Evolutionary conservation across 2,113 vertebrate genomes (phyloP).

Genomic region (Taurulus bubalis): DNA sequence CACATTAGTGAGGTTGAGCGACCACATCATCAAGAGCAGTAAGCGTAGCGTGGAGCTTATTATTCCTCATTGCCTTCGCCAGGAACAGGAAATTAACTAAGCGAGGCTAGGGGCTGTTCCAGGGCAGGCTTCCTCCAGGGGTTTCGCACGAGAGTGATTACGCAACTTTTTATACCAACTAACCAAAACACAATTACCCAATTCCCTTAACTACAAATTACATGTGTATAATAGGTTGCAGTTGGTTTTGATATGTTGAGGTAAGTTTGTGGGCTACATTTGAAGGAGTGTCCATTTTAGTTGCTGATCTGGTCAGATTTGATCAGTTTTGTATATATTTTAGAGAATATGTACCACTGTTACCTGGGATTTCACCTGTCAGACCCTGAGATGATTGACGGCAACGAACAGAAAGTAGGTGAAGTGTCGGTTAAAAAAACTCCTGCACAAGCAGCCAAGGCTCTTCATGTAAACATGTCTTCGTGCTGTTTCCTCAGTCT

Average conservation of each 20-base stretch:
- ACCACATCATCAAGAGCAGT: constrained; percentile 64
- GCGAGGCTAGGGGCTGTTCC: constrained; percentile 58
- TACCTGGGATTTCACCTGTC: constrained; percentile 31
- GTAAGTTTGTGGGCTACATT: constrained; percentile 31
- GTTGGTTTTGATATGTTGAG: constrained; percentile 59
- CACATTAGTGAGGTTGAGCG: constrained; percentile 54
- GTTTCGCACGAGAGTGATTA: constrained; percentile 66
- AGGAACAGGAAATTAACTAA: constrained; percentile 82
- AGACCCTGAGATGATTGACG: constrained; percentile 39
- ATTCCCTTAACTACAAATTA: constrained; percentile 63
- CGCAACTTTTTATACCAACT: constrained; percentile 66
- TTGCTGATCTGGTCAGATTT: constrained; percentile 8
- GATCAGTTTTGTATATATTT: not conserved
- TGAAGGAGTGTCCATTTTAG: not conserved
- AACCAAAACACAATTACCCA: constrained; percentile 75
- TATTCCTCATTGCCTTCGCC: constrained; percentile 76
- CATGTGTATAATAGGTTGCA: constrained; percentile 61
- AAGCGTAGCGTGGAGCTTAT: constrained; percentile 66
- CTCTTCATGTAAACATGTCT: constrained; percentile 69
- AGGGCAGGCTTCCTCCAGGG: constrained; percentile 58
- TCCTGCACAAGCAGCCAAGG: constrained; percentile 32
- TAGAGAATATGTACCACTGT: not conserved
- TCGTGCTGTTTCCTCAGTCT: constrained; percentile 51
- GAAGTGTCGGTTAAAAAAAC: not conserved
- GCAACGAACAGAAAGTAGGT: constrained; percentile 7